Evolutionary conservation across 2,113 vertebrate genomes (phyloP).

Genomic region (Pseudopodoces humilis): DNA sequence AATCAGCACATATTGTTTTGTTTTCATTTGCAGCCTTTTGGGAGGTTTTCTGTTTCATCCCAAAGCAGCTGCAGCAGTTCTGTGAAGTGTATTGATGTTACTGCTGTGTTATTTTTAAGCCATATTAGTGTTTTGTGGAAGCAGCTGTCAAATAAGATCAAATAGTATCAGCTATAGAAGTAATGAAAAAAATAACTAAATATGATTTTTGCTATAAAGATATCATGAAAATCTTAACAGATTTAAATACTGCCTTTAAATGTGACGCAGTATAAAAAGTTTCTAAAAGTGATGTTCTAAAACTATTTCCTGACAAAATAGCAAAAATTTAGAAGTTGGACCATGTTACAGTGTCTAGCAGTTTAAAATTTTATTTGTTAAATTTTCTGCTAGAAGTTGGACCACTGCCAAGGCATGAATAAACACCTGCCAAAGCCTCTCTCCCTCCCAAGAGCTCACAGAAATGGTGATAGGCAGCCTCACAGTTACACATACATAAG

Average conservation of each 20-base stretch:
- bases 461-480: not conserved
- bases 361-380: not conserved
- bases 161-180: not conserved
- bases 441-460: not conserved
- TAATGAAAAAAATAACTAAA: not conserved
- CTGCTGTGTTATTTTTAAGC: not conserved
- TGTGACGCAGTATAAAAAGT: not conserved
- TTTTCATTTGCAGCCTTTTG: conserved; percentile 10
- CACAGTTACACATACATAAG: not conserved
- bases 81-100: not conserved
- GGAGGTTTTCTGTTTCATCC: not conserved
- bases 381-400: not conserved
- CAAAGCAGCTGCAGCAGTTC: not conserved
- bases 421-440: not conserved
- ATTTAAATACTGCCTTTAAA: not conserved
- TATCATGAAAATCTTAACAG: not conserved
- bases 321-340: not conserved
- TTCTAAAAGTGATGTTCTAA: not conserved
- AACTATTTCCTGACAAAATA: not conserved
- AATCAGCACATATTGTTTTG: conserved; percentile 3
- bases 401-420: not conserved
- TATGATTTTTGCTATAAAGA: not conserved
- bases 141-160: not conserved
- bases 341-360: not conserved
- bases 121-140: not conserved